These are phyloP conservation scores for Platyrinchus mystaceus DNA, from an alignment of 2,797 vertebrate genomes.

Conservation along the genomic window DNA sequence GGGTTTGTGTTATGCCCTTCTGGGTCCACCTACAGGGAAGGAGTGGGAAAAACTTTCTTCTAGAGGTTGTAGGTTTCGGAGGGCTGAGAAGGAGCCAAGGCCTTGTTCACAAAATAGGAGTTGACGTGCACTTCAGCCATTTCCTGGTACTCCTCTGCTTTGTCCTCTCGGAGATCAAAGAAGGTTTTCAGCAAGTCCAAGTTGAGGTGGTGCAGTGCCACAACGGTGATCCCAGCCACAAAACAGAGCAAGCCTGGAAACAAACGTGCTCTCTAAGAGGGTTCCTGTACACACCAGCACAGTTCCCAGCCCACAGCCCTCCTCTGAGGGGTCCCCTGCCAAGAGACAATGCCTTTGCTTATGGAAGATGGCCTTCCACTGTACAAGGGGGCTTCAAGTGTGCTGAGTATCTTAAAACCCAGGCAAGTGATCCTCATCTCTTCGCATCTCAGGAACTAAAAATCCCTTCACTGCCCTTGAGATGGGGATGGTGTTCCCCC, in stretches of 20 bases:
- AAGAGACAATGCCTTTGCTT: not conserved
- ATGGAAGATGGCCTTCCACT: not conserved
- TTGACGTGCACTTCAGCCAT: not conserved
- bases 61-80: not conserved
- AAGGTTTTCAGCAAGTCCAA: conserved; percentile 82
- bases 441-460: not conserved
- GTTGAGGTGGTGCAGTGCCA: conserved; percentile 76
- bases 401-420: not conserved
- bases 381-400: not conserved
- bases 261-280: rapidly evolving
- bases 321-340: not conserved
- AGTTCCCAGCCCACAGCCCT: not conserved
- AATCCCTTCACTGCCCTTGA: not conserved
- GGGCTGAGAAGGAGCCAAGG: not conserved
- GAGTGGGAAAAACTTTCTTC: not conserved
- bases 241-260: conserved; percentile 87
- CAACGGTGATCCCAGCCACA: conserved; percentile 80
- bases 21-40: not conserved
- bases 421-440: not conserved
- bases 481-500: not conserved
- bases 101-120: not conserved
- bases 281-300: not conserved
- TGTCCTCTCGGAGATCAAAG: conserved; percentile 78
- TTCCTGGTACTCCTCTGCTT: conserved; percentile 66
- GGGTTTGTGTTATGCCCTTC: not conserved